Percentiles rank a stretch among this genome's conserved stretches.
Conservation (phyloP, 2,797 vertebrate genomes). For the Apodemus agrarius region DNA sequence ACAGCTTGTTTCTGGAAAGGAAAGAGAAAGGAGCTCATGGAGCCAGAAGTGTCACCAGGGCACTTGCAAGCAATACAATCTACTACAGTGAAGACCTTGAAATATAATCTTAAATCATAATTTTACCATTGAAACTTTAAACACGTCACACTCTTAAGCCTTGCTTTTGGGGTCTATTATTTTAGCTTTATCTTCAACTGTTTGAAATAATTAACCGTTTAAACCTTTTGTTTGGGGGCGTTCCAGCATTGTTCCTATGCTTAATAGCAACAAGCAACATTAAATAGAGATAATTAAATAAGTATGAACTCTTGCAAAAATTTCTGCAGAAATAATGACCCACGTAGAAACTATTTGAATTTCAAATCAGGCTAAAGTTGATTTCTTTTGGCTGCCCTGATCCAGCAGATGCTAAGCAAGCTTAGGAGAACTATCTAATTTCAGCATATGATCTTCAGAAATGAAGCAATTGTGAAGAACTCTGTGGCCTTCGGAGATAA, state of each 20-base stretch:
- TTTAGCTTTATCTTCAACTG: slow-evolving; percentile 21
- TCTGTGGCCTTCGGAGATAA: slow-evolving; percentile 59
- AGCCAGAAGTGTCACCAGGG: neutral
- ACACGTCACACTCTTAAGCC: neutral
- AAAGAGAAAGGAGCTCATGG: neutral
- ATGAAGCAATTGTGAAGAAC: slow-evolving; percentile 37
- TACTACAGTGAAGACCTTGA: neutral
- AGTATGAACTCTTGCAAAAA: slow-evolving; percentile 36
- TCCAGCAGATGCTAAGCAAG: slow-evolving; percentile 64
- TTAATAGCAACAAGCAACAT: slow-evolving; percentile 54
- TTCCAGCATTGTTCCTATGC: neutral
- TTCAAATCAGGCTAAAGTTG: slow-evolving; percentile 62
- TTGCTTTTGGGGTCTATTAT: neutral
- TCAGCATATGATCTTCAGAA: slow-evolving; percentile 58
- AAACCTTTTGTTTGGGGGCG: slow-evolving; percentile 29
- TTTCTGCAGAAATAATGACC: slow-evolving; percentile 56
- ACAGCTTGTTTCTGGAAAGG: neutral
- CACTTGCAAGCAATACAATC: neutral
- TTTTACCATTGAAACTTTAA: slow-evolving; percentile 23
- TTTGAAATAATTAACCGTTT: neutral
- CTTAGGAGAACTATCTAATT: slow-evolving; percentile 66
- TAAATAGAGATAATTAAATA: slow-evolving; percentile 56
- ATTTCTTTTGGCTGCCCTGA: slow-evolving; percentile 65
- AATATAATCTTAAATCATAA: slow-evolving; percentile 31
- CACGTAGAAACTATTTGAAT: slow-evolving; percentile 70